Base-by-base conservation (phyloP, 2,888 invertebrate species). In the Zhuqinia jingwanae region DNA sequence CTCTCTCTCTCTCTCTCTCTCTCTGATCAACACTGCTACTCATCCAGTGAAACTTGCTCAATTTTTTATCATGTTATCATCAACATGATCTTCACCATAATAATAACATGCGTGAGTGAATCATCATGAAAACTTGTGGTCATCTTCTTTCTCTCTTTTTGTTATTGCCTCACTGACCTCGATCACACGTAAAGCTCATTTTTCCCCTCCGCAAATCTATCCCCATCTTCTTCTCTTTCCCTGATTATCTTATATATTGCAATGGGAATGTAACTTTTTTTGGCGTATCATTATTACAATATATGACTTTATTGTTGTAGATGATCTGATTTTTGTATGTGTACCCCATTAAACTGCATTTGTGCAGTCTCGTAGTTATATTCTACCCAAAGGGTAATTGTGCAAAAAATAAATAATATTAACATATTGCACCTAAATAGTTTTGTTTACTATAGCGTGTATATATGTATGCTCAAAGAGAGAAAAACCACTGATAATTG, bases 171-270 rank as follows among this genome's bases (percentile, higher is more conserved):
- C 82, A 82, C 87, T 87, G 87, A 87, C 87, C 87, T 78, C 87
- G 82, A 87, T 87, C 87, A 70, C 87, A 87, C 80, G 81, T 77
- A n/a, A n/a, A n/a, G n/a, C n/a, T n/a, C n/a, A n/a, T n/a, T n/a
- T n/a, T n/a, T n/a, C n/a, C n/a, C n/a, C n/a, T n/a, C n/a, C n/a
- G n/a, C n/a, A n/a, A n/a, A n/a, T n/a, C n/a, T n/a, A n/a, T n/a
- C n/a, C n/a, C 58, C 17, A 2, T 3, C 2, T 17, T 58, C 20
- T 58, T 22, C 20, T 58, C 25, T 58, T 53, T 53, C 53, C 3
- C 15, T 50, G 50, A 50, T 10, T 50, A 50, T 50, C 3, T 15
- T 8, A 11, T n/a, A n/a, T n/a, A n/a, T n/a, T n/a, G n/a, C n/a
- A n/a, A n/a, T 68, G 22, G 45, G 20, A n/a, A 45, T 45, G 20